Conservation (phyloP, 2,888 invertebrate species). For the Acrobasis repandana region DNA sequence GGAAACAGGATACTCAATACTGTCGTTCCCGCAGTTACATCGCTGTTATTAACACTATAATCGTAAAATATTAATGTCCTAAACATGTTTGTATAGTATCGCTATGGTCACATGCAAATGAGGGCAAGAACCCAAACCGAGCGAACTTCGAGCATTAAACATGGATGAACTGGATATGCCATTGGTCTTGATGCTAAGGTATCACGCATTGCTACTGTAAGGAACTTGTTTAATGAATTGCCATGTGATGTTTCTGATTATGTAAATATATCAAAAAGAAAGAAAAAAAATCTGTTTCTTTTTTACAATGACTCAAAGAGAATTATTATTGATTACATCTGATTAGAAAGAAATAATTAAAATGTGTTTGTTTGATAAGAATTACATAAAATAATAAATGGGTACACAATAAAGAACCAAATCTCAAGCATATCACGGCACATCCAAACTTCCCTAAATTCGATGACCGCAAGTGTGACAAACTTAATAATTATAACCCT, state of each 20-base stretch:
- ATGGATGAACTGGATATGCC: background rate
- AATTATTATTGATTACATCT: no score
- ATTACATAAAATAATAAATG: no score
- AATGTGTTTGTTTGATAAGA: no score
- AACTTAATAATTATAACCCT: constrained; percentile 72
- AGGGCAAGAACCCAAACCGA: constrained; percentile 34
- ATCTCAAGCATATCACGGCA: background rate
- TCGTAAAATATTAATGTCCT: constrained; percentile 61
- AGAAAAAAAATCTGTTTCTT: no score
- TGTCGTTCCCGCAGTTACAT: constrained; percentile 36
- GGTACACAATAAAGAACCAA: no score
- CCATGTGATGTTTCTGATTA: no score
- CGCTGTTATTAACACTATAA: constrained; percentile 54
- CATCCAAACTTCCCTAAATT: background rate
- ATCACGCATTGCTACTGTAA: background rate
- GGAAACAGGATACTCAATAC: constrained; percentile 40
- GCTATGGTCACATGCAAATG: constrained; percentile 52
- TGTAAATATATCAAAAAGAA: background rate
- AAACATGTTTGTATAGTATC: constrained; percentile 54
- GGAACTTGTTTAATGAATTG: background rate
- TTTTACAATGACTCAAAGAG: no score
- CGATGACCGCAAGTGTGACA: constrained; percentile 50
- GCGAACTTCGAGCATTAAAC: background rate
- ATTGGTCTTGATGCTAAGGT: background rate
- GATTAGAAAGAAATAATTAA: no score